Evolutionary conservation across 2,888 invertebrate genomes (phyloP).

Genomic region (Onthophagus sagittarius): DNA sequence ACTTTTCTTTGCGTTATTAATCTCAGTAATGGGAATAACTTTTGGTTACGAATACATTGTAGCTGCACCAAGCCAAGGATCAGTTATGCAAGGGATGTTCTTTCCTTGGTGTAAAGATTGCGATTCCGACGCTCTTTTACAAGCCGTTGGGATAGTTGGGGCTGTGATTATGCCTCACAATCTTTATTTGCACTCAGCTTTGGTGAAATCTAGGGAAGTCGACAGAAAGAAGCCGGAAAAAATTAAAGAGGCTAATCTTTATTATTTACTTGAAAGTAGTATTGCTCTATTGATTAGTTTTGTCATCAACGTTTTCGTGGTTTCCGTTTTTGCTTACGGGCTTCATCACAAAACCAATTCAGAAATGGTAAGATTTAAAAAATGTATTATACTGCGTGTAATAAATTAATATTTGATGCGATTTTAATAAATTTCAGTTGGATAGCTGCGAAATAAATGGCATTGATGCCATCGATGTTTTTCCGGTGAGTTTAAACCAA

Average conservation of each 20-base stretch:
- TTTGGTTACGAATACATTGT: slow-evolving; percentile 82
- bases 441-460: slow-evolving; percentile 29
- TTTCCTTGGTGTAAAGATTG: slow-evolving; percentile 73
- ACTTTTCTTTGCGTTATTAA: slow-evolving; percentile 75
- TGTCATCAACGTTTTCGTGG: slow-evolving; percentile 83
- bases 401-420: background rate
- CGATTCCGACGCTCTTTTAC: slow-evolving; percentile 60
- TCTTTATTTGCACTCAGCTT: slow-evolving; percentile 81
- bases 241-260: slow-evolving; percentile 78
- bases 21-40: slow-evolving; percentile 77
- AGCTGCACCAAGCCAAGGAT: slow-evolving; percentile 63
- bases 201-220: slow-evolving; percentile 81
- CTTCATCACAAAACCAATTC: slow-evolving; percentile 66
- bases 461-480: slow-evolving; percentile 37
- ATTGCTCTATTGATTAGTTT: slow-evolving; percentile 78
- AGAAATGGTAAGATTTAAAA: slow-evolving; percentile 57
- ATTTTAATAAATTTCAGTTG: slow-evolving; percentile 33
- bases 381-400: background rate
- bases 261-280: slow-evolving; percentile 73
- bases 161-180: slow-evolving; percentile 91
- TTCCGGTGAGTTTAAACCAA: slow-evolving; percentile 41
- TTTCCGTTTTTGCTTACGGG: slow-evolving; percentile 80
- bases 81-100: slow-evolving; percentile 72
- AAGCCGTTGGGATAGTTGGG: slow-evolving; percentile 77
- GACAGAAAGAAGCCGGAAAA: slow-evolving; percentile 66